Percentiles rank a stretch among this genome's conserved stretches.
These are phyloP conservation scores for Phenganax stokvisi DNA, from an alignment of 92 coral and sea anemone species.

Conservation along the genomic window DNA sequence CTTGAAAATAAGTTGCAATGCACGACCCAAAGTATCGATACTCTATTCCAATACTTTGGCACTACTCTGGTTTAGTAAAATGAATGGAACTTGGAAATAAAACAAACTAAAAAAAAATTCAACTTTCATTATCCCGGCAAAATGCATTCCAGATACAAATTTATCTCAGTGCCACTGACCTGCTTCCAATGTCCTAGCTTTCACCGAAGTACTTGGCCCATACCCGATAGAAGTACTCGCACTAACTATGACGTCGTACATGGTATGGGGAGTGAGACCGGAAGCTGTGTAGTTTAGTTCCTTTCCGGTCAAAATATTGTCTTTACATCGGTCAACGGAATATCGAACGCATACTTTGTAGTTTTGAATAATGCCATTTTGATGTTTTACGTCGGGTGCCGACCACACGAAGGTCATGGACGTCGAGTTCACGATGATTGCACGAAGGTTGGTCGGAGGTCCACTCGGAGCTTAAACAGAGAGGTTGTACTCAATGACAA, in stretches of 20 bases:
- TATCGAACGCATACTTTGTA: constrained; percentile 22
- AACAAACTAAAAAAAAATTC: too few relatives aligned
- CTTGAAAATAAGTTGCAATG: too few relatives aligned
- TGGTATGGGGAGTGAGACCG: constrained; percentile 8
- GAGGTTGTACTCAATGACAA: not conserved
- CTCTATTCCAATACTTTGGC: too few relatives aligned
- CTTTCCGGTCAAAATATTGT: not conserved
- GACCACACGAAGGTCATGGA: constrained; percentile 13
- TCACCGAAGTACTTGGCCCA: constrained; percentile 3
- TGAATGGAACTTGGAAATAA: too few relatives aligned
- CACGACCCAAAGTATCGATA: too few relatives aligned
- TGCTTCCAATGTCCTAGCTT: constrained; percentile 28
- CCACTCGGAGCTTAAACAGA: constrained; percentile 28
- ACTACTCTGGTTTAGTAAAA: too few relatives aligned
- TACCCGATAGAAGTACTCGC: constrained; percentile 22
- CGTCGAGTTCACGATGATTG: constrained; percentile 25
- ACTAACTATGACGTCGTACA: constrained; percentile 18
- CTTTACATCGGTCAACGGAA: not conserved
- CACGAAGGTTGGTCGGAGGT: constrained; percentile 31
- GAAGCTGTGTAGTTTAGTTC: constrained; percentile 5
- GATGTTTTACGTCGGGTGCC: constrained; percentile 17
- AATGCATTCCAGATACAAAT: too few relatives aligned
- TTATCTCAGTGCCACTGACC: constrained; percentile 7
- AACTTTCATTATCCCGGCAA: too few relatives aligned
- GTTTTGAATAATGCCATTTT: constrained; percentile 29